phyloP scores from a whole-genome alignment of 53 echinoderm and acorn worm species.

The Paracentrotus lividus region DNA sequence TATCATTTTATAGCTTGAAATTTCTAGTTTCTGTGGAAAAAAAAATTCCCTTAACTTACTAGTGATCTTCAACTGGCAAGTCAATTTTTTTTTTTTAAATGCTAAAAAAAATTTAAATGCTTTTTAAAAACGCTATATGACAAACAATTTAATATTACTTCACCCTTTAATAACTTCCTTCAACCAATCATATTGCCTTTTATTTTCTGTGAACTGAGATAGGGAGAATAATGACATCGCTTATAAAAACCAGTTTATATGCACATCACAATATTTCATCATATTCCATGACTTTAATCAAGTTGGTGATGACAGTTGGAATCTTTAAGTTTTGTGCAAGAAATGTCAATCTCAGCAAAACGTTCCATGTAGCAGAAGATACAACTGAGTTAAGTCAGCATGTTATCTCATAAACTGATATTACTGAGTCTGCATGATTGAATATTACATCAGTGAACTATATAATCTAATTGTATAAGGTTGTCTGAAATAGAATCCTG shows the following conservation, averaged over 20 bases:
- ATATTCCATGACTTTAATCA: background rate
- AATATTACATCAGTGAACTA: background rate
- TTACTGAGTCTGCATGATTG: background rate
- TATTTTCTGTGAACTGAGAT: background rate
- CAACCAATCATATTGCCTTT: no score
- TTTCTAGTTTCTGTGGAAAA: no score
- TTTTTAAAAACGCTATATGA: no score
- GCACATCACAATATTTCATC: background rate
- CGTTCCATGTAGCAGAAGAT: background rate
- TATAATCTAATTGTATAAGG: background rate
- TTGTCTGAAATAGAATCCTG: conserved; percentile 33
- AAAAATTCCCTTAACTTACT: no score
- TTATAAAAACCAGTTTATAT: background rate
- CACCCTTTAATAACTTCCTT: no score
- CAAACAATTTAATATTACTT: no score
- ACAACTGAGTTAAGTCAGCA: conserved; percentile 43
- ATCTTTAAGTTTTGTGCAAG: background rate
- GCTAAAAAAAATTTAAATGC: no score
- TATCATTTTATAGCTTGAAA: no score
- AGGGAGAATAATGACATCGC: background rate
- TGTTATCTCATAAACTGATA: background rate
- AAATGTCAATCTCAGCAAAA: conserved; percentile 53
- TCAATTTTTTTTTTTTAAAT: no score
- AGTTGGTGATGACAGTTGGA: background rate
- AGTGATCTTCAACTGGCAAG: no score